Base-by-base conservation (phyloP, 2,888 invertebrate genomes). In the Branchellion lobata region DNA sequence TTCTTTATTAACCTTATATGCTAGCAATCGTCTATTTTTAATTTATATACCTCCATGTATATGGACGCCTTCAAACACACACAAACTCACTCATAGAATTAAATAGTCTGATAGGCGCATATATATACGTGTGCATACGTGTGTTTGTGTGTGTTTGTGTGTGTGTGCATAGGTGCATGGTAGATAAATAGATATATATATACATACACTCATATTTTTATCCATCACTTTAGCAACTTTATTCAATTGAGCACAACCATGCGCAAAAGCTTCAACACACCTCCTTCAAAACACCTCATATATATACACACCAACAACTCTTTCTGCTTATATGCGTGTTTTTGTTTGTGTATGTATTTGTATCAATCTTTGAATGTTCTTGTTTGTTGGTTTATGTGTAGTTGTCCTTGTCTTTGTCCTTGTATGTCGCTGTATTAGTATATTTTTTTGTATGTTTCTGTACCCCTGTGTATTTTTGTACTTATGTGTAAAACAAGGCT, bases 181-280 rank as follows among this genome's bases (percentile, higher is more conserved):
- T n/a, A n/a, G n/a, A 57, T 57, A 57, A 14, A 57, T 18, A 24
- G 5, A 5, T 24, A 57, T 57, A 24, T 24, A 5, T 14, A 57
- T 18, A 14, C 21, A 5, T n/a, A 24, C 5, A 18, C 3, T 57
- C 11, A 18, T 57, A 57, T 57, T 24, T 57, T n/a, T 57, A n/a
- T 24, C 14, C 61, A 57, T 57, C 61, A 57, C n/a, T 57, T 57
- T 57, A 57, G 61, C 24, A 24, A 57, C 61, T 57, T 24, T 57
- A 57, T 57, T 57, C 21, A 57, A 57, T 57, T 57, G 24, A 57
- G 21, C 11, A 57, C 61, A 57, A 24, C 21, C 61, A 57, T 14
- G 61, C 61, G 61, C n/a, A 57, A 57, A 57, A 57, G 11, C n/a
- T 40, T 5, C n/a, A 57, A 57, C 61, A 57, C 61, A 57, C 61